These are phyloP conservation scores for Chiloscyllium plagiosum DNA, from an alignment of 2,113 vertebrate genomes.

Conservation along the genomic window DNA sequence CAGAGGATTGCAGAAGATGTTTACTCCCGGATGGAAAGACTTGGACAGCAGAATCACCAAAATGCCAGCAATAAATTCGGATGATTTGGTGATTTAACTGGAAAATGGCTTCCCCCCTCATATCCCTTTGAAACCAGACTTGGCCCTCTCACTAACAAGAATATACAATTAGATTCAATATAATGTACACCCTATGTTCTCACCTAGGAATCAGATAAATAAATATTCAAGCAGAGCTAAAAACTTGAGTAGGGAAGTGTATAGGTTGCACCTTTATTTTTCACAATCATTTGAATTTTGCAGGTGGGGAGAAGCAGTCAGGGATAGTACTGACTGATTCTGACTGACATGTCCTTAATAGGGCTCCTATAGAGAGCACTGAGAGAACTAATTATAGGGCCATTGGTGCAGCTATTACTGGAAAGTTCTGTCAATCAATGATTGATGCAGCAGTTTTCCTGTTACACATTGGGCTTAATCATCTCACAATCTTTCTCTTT, in stretches of 20 bases:
- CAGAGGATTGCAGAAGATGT: neutral
- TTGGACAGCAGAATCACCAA: neutral
- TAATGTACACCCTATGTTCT: neutral
- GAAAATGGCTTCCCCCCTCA: neutral
- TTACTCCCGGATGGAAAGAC: neutral
- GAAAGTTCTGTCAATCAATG: neutral
- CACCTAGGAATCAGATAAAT: neutral
- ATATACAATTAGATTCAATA: too few species aligned
- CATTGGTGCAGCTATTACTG: neutral
- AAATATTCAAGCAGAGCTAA: neutral
- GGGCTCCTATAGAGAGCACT: neutral
- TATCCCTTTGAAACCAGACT: too few species aligned
- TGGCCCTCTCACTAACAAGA: neutral
- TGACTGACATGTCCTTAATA: neutral
- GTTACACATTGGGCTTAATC: neutral
- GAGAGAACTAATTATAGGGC: neutral
- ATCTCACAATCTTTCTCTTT: neutral
- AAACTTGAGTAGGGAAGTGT: neutral
- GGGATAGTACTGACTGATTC: neutral
- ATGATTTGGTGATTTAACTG: neutral
- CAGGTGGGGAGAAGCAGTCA: neutral
- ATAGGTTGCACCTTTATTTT: neutral
- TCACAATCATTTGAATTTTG: neutral
- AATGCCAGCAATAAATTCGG: neutral
- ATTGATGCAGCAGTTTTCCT: neutral